Conservation (phyloP, 2,797 vertebrate species). For the Dendrocincla tyrannina region DNA sequence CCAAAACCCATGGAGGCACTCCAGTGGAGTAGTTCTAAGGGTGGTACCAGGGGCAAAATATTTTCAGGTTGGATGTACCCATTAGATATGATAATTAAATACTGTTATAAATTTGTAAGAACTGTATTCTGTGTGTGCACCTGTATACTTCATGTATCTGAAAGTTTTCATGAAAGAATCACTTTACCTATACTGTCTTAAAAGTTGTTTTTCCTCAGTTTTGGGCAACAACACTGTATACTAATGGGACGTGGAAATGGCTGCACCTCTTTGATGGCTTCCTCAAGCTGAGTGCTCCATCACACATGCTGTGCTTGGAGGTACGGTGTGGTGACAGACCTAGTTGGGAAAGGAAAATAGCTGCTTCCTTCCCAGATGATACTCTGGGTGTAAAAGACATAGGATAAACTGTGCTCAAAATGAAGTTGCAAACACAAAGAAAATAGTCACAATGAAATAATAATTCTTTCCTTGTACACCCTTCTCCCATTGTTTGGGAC, state of each 20-base stretch:
- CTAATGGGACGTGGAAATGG: background rate
- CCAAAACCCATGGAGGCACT: too few species aligned
- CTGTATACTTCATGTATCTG: too few species aligned
- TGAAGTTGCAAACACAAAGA: background rate
- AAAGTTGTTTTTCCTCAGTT: too few species aligned
- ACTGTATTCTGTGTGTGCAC: too few species aligned
- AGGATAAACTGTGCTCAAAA: background rate
- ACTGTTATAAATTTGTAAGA: too few species aligned
- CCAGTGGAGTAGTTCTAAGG: too few species aligned
- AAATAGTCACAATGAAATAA: background rate
- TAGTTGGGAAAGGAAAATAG: background rate
- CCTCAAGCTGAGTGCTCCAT: background rate
- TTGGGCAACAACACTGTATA: background rate
- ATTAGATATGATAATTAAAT: too few species aligned
- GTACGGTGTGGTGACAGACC: background rate
- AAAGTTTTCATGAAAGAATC: too few species aligned
- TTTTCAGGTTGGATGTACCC: too few species aligned
- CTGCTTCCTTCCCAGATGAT: background rate
- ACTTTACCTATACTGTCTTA: too few species aligned
- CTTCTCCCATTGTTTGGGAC: background rate
- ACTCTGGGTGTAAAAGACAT: background rate
- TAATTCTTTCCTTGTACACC: accelerated
- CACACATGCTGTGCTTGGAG: background rate
- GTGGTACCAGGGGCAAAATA: too few species aligned
- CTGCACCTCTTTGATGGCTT: background rate